Percentiles rank a stretch among this genome's conserved stretches.
These are phyloP conservation scores for Ivindomyrus marchei DNA, from an alignment of 2,113 vertebrate genomes.

Conservation along the genomic window DNA sequence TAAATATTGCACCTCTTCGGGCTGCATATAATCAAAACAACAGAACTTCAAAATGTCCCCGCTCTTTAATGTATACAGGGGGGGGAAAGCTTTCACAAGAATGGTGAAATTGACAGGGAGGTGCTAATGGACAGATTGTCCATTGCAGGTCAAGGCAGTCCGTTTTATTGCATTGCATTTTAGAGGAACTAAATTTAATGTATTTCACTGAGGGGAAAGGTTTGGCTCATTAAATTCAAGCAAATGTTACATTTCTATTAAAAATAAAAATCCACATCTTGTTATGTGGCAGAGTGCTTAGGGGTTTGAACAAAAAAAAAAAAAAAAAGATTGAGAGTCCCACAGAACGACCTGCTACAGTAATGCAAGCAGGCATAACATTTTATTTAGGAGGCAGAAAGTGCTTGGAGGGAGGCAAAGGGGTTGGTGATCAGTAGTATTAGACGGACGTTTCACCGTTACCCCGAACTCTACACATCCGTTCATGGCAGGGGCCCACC, in stretches of 20 bases:
- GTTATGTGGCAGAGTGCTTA: background rate
- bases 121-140: conserved; percentile 28
- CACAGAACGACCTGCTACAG: background rate
- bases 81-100: conserved; percentile 37
- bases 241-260: background rate
- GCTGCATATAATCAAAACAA: conserved; percentile 50
- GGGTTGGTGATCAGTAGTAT: conserved; percentile 52
- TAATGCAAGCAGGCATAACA: conserved; percentile 12
- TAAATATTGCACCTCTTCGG: conserved; percentile 64
- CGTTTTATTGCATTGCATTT: conserved; percentile 35
- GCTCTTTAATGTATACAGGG: conserved; percentile 50
- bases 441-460: conserved; percentile 25
- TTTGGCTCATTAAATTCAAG: conserved; percentile 16
- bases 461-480: conserved; percentile 21
- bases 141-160: conserved; percentile 33
- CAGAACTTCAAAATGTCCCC: conserved; percentile 43
- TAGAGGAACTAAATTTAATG: conserved; percentile 2
- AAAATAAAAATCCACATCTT: conserved; percentile 2
- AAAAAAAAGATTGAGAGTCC: background rate
- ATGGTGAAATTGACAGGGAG: conserved; percentile 44
- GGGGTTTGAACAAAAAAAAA: background rate
- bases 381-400: conserved; percentile 11
- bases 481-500: background rate
- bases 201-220: conserved; percentile 20
- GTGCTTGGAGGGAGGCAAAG: conserved; percentile 36